A percentile compares a stretch with the other conserved stretches of the same genome.
phyloP scores from a whole-genome alignment of 2,888 invertebrate genomes.

The Phoenoteleia sp. region DNA sequence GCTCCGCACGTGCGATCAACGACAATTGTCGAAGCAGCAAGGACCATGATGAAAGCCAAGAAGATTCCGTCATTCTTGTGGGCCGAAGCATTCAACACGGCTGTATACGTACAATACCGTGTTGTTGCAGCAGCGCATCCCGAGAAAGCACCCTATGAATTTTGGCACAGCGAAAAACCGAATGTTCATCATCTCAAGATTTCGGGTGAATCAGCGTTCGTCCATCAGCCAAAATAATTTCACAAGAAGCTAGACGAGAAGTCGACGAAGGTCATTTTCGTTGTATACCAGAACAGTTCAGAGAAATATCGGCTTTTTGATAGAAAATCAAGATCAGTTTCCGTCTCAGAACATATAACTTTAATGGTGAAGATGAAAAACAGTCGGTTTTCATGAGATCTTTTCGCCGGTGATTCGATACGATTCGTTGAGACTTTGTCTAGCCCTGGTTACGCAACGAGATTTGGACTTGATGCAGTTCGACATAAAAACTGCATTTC shows the following conservation, averaged over 20 bases:
- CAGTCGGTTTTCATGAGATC: neutral
- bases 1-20: no score
- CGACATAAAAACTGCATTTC: slow-evolving; percentile 68
- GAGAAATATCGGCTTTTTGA: slow-evolving; percentile 59
- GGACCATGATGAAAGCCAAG: slow-evolving; percentile 5
- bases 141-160: slow-evolving; percentile 30
- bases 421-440: slow-evolving; percentile 4
- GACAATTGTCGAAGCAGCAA: neutral
- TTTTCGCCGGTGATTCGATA: slow-evolving; percentile 26
- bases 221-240: slow-evolving; percentile 53
- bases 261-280: slow-evolving; percentile 60
- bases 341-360: slow-evolving; percentile 52
- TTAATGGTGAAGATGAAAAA: slow-evolving; percentile 1
- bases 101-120: slow-evolving; percentile 35
- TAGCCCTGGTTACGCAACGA: slow-evolving; percentile 61
- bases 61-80: slow-evolving; percentile 61
- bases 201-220: slow-evolving; percentile 37
- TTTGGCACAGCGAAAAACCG: slow-evolving; percentile 64
- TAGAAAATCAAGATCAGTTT: slow-evolving; percentile 4
- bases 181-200: slow-evolving; percentile 53
- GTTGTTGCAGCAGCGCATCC: neutral
- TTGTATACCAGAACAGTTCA: slow-evolving; percentile 51
- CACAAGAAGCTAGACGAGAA: slow-evolving; percentile 63
- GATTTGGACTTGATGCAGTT: slow-evolving; percentile 49
- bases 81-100: slow-evolving; percentile 56